phyloP scores from a whole-genome alignment of 2,888 invertebrate species.

The Electrophaes corylata region DNA sequence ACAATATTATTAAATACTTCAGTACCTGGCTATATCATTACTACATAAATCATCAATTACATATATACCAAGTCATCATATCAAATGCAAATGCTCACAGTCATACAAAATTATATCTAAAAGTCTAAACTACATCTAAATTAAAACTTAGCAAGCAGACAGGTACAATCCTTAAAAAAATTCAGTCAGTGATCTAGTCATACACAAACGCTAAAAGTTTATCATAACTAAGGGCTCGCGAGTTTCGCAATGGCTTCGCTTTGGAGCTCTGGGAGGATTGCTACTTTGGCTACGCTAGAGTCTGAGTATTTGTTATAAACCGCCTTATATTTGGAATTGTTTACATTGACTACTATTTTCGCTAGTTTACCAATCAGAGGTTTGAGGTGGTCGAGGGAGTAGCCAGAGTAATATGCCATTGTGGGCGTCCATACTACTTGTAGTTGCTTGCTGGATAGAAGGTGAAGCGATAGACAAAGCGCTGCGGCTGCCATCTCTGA shows the following conservation, averaged over 20 bases:
- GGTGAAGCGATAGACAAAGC: constrained; percentile 87
- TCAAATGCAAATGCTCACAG: constrained; percentile 47
- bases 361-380: constrained; percentile 89
- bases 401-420: constrained; percentile 90
- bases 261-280: constrained; percentile 86
- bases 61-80: constrained; percentile 39
- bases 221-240: constrained; percentile 45
- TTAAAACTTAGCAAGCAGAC: constrained; percentile 56
- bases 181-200: constrained; percentile 50
- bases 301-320: constrained; percentile 87
- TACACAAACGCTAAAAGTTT: constrained; percentile 18
- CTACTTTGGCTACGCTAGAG: constrained; percentile 85
- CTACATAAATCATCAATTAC: constrained; percentile 26
- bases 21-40: constrained; percentile 29
- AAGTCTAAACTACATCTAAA: constrained; percentile 58
- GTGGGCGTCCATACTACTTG: constrained; percentile 89
- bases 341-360: constrained; percentile 86
- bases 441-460: constrained; percentile 79
- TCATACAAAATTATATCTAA: constrained; percentile 61
- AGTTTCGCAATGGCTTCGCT: constrained; percentile 65
- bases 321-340: constrained; percentile 88
- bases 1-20: constrained; percentile 41
- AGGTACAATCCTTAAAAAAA: constrained; percentile 65
- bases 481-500: constrained; percentile 94
- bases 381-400: constrained; percentile 87